Evolutionary conservation across 2,113 vertebrate genomes (phyloP), one percentile per base, ranked within the genome.

Genomic region (Halcyon senegalensis): DNA sequence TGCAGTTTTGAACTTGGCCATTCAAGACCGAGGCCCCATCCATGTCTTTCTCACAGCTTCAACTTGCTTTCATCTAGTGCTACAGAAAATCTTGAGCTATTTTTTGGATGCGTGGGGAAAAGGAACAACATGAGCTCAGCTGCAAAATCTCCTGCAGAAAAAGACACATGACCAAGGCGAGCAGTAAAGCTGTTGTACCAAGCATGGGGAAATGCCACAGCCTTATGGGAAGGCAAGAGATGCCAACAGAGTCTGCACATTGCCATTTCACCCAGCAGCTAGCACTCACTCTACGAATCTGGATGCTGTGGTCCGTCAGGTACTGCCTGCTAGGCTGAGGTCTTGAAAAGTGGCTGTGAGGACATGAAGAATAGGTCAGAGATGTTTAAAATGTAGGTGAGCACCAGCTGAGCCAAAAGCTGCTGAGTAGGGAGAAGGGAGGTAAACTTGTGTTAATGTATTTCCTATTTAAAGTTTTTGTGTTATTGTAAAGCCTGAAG

Each of bases 401-500:
- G 62, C 3, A 31, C 8, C 44, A 82, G 18, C 24, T 0, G 3
- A 90, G 35, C 7, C 23, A 64, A 87, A 70, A 70, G 35, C 19
- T 91, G 78, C 41, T 83, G 75, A 90, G 68, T 27, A 44, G 28
- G 14, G 33, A 28, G 15, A 67, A 76, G 16, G 59, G 62, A 85
- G 43, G 25, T 80, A 50, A 66, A 91, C 31, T n/a, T 88, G 59
- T 83, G 31, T 59, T 93, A 11, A 77, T 37, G 24, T 51, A 28
- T 77, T 73, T 76, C 27, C 37, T 67, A 80, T 84, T 84, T 50
- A 4, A 73, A 77, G 30, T 50, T 90, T 93, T 94, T n/a, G 16
- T 82, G 62, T 85, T 94, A 33, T 93, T 96, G n/a, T 90, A 21
- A 95, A 89, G 33, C 62, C 86, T 41, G 2, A 95, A 87, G 62